A percentile compares a stretch with the other conserved stretches of the same genome.
Conservation (phyloP, 64 coral and sea anemone genomes). For the Montipora sp. region DNA sequence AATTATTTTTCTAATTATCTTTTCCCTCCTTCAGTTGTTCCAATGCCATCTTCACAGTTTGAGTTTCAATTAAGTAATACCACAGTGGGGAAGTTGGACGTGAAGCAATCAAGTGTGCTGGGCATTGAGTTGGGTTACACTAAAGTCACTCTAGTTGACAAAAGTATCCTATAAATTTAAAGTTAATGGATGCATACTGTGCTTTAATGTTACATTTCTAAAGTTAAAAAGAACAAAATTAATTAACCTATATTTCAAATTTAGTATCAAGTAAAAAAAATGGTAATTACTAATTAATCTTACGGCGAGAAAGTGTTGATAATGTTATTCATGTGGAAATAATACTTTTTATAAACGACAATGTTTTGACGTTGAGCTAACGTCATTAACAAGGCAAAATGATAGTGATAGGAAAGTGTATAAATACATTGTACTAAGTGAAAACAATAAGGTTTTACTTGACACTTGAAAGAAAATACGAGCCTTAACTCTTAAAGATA, state of each 20-base stretch:
- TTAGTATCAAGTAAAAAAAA: too few relatives aligned
- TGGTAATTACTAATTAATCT: too few relatives aligned
- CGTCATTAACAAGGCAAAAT: too few relatives aligned
- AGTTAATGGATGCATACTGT: not conserved
- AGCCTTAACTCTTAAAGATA: conserved; percentile 66
- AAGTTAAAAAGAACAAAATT: too few relatives aligned
- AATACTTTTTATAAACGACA: too few relatives aligned
- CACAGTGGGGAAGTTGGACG: conserved; percentile 67
- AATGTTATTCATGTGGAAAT: too few relatives aligned
- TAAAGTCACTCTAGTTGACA: conserved; percentile 86
- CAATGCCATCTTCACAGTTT: conserved; percentile 95
- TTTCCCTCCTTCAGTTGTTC: conserved; percentile 51
- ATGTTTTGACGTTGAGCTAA: too few relatives aligned
- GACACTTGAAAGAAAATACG: not conserved
- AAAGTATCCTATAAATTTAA: conserved; percentile 88
- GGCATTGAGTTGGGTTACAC: conserved; percentile 78
- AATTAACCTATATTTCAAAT: too few relatives aligned
- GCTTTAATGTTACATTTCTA: too few relatives aligned
- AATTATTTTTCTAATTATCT: not conserved
- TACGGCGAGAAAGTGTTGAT: too few relatives aligned
- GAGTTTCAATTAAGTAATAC: conserved; percentile 88
- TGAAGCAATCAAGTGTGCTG: conserved; percentile 78
- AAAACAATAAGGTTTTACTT: not conserved
- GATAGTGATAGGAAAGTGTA: too few relatives aligned
- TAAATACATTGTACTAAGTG: too few relatives aligned